Percentiles rank a stretch among this genome's conserved stretches.
Evolutionary conservation across 1,140 invertebrate genomes (phyloP).

Genomic region (Calliphora vicina): DNA sequence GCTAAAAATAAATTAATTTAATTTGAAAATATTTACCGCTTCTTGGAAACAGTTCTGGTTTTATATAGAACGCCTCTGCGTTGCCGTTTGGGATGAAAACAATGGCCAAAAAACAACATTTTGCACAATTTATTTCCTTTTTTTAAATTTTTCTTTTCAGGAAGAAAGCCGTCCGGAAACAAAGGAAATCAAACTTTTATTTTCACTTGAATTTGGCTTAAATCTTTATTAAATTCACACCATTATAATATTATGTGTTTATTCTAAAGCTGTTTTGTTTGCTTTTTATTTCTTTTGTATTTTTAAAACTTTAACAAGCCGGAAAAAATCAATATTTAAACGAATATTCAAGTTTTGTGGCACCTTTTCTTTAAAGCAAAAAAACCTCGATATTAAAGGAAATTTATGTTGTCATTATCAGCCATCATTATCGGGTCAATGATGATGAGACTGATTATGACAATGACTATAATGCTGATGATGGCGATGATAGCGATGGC

Average conservation of each 20-base stretch:
- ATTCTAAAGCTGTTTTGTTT: background rate
- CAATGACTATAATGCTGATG: background rate
- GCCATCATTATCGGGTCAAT: background rate
- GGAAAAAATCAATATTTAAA: background rate
- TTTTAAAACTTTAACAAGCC: background rate
- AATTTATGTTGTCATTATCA: background rate
- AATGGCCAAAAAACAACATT: background rate
- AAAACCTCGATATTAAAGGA: background rate
- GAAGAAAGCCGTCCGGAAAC: background rate
- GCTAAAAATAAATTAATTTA: background rate
- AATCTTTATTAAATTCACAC: background rate
- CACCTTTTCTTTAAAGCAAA: background rate
- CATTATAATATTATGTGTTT: too few relatives aligned
- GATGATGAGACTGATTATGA: background rate
- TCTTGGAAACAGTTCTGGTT: background rate
- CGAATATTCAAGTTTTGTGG: background rate
- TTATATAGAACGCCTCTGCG: background rate
- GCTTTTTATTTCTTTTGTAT: background rate
- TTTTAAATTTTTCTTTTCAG: background rate
- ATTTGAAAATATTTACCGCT: background rate
- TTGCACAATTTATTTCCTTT: background rate
- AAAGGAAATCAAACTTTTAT: background rate
- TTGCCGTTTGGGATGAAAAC: background rate
- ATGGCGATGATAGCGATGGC: background rate
- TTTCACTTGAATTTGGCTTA: background rate